A percentile compares a stretch with the other conserved stretches of the same genome.
phyloP scores from a whole-genome alignment of 2,888 invertebrate species.

The Frankliniella intonsa region DNA sequence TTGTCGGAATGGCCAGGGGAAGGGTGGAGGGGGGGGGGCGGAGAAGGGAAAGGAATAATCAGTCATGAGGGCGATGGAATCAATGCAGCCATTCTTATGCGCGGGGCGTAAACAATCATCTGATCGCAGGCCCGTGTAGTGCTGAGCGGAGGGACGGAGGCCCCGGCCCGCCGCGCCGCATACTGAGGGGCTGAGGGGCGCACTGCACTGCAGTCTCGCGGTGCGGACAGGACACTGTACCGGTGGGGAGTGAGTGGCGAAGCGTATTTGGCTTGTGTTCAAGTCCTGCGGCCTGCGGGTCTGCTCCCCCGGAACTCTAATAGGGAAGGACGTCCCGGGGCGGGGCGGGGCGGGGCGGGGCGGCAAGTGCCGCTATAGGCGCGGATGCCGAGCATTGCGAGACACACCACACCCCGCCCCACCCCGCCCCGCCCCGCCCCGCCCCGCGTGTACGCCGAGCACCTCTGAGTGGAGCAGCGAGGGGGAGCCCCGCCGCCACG shows the following conservation, averaged over 20 bases:
- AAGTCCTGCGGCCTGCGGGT: not conserved
- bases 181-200: not conserved
- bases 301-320: not conserved
- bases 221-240: not conserved
- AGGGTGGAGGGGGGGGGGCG: not conserved
- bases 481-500: not conserved
- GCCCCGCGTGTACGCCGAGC: too few species aligned
- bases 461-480: too few species aligned
- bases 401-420: too few species aligned
- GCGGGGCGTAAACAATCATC: not conserved
- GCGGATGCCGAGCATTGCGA: not conserved
- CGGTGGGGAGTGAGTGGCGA: not conserved
- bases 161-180: not conserved
- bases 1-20: not conserved
- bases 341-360: not conserved
- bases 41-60: not conserved
- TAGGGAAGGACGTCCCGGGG: not conserved
- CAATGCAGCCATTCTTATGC: not conserved
- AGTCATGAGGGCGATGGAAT: not conserved
- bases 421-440: too few species aligned
- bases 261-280: slow-evolving; percentile 18
- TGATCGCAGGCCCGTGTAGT: too few species aligned
- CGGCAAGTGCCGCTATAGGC: not conserved
- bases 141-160: not conserved
- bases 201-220: not conserved